Evolutionary conservation across 2,113 vertebrate genomes (phyloP).

Genomic region (Condylura cristata): DNA sequence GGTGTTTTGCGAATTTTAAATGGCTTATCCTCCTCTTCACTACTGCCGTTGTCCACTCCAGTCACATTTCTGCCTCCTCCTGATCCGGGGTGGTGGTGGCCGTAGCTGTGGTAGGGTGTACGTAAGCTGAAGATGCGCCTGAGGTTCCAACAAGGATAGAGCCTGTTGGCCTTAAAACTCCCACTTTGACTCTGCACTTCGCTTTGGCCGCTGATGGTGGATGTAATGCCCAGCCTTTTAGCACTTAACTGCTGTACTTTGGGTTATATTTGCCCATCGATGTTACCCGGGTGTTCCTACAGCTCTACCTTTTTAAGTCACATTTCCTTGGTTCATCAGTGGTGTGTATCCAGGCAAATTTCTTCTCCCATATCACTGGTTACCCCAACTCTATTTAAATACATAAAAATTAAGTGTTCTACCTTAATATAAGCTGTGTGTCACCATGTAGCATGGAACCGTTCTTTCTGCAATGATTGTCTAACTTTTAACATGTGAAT

Average conservation of each 20-base stretch:
- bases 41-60: not conserved
- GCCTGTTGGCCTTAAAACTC: not conserved
- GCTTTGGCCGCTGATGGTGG: not conserved
- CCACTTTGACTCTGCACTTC: not conserved
- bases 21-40: not conserved
- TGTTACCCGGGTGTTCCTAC: not conserved
- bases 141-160: not conserved
- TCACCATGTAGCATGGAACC: not conserved
- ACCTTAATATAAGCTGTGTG: not conserved
- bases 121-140: not conserved
- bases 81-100: not conserved
- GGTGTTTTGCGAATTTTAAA: not conserved
- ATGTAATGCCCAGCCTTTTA: not conserved
- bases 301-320: slow-evolving; percentile 5
- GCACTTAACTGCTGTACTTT: not conserved
- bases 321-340: not conserved
- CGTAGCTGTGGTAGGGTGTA: not conserved
- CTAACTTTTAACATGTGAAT: not conserved
- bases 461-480: not conserved
- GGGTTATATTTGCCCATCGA: not conserved
- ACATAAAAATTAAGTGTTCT: not conserved
- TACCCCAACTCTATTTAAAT: not conserved
- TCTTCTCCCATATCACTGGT: not conserved
- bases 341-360: not conserved
- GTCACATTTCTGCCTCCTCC: not conserved